These are phyloP conservation scores for Drosophila athabasca DNA, from an alignment of 1,140 invertebrate species.

Conservation along the genomic window DNA sequence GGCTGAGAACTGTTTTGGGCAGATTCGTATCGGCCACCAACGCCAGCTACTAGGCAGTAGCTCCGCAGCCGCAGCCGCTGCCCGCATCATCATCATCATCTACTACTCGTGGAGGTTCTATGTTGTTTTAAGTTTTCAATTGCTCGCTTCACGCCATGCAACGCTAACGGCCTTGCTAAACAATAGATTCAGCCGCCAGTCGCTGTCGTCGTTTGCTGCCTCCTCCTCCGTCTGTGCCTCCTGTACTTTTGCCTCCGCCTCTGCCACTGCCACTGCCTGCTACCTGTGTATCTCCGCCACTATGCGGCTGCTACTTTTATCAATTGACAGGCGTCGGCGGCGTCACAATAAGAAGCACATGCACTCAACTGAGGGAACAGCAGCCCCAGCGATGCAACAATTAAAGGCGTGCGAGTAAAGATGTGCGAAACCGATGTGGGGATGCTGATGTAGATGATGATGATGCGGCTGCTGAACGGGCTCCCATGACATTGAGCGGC, in stretches of 20 bases:
- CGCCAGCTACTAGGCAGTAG: conserved; percentile 19
- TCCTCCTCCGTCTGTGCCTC: too few species aligned
- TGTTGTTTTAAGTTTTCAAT: conserved; percentile 45
- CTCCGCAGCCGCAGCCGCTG: not conserved
- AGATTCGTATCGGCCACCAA: conserved; percentile 62
- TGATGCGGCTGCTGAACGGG: conserved; percentile 36
- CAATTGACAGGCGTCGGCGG: conserved; percentile 72
- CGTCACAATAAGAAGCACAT: conserved; percentile 62
- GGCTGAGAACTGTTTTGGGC: conserved; percentile 65
- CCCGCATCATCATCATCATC: conserved; percentile 1
- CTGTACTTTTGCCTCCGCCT: too few species aligned
- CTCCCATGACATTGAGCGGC: conserved; percentile 78
- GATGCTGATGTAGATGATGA: conserved; percentile 41
- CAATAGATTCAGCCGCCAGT: conserved; percentile 68
- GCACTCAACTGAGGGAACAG: conserved; percentile 65
- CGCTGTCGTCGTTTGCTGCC: conserved; percentile 15
- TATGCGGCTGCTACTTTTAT: conserved; percentile 56
- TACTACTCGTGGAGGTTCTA: conserved; percentile 24
- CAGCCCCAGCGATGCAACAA: conserved; percentile 63
- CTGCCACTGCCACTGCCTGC: not conserved
- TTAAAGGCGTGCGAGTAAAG: conserved; percentile 66
- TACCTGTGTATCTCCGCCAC: conserved; percentile 3
- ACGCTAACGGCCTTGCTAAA: conserved; percentile 80
- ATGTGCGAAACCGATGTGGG: conserved; percentile 45
- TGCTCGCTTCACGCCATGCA: conserved; percentile 73